Conservation (phyloP, 2,888 invertebrate genomes). For the Plagiodera versicolora region DNA sequence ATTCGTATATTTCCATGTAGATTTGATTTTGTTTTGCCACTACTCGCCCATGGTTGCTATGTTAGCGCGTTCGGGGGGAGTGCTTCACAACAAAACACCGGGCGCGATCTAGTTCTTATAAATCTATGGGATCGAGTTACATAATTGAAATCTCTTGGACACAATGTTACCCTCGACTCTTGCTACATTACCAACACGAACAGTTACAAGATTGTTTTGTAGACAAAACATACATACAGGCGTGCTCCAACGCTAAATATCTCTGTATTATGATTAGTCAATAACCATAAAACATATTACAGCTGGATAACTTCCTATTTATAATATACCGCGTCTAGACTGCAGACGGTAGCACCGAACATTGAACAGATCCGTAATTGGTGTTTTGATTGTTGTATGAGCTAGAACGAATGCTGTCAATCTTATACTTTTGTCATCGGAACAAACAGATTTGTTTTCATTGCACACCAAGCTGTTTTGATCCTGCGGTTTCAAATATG, state of each 20-base stretch:
- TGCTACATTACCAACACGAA: not conserved
- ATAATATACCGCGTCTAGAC: conserved; percentile 48
- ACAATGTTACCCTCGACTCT: not conserved
- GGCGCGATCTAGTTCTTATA: too few relatives aligned
- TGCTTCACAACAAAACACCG: too few relatives aligned
- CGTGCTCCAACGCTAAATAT: conserved; percentile 27
- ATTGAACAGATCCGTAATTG: conserved; percentile 15
- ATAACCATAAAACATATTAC: conserved; percentile 47
- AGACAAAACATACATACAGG: conserved; percentile 20
- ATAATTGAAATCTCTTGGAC: too few relatives aligned
- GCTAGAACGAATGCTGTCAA: not conserved
- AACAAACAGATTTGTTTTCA: too few relatives aligned
- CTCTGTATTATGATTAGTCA: conserved; percentile 44
- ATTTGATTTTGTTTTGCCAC: too few relatives aligned
- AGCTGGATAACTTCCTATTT: conserved; percentile 48
- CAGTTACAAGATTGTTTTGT: not conserved
- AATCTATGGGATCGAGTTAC: too few relatives aligned
- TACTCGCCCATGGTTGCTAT: too few relatives aligned
- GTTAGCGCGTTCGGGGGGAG: too few relatives aligned
- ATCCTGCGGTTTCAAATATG: too few relatives aligned
- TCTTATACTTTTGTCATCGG: too few relatives aligned
- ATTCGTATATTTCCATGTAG: too few relatives aligned
- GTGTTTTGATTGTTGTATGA: not conserved
- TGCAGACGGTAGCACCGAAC: conserved; percentile 26
- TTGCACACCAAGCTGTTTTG: too few relatives aligned